Percentiles rank a stretch among this genome's conserved stretches.
Conservation (phyloP, 2,113 vertebrate species). For the Myodes glareolus region DNA sequence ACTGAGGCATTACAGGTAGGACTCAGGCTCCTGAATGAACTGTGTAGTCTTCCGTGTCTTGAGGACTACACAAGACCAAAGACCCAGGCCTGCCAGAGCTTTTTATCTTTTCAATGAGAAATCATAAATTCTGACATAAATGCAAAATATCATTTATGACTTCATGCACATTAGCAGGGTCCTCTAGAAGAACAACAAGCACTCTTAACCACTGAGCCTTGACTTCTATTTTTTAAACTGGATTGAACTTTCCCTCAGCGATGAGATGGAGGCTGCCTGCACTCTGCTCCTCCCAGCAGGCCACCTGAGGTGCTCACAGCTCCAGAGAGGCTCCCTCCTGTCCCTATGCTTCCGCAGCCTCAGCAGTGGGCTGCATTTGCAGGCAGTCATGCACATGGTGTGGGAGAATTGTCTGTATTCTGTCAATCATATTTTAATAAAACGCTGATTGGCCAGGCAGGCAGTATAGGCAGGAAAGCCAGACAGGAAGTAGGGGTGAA, state of each 20-base stretch:
- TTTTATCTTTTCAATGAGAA: neutral
- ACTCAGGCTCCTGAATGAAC: neutral
- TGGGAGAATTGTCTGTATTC: too few relatives aligned
- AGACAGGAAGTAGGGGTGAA: too few relatives aligned
- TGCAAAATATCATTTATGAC: neutral
- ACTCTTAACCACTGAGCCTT: neutral
- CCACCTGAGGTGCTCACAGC: fast-evolving
- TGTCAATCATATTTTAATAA: too few relatives aligned
- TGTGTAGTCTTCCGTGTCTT: neutral
- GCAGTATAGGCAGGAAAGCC: too few relatives aligned
- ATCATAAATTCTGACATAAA: neutral
- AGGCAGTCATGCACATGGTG: neutral
- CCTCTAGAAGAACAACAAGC: neutral
- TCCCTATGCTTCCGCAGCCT: neutral
- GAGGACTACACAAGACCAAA: neutral
- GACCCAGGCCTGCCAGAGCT: neutral
- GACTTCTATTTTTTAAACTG: neutral
- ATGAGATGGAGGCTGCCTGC: neutral
- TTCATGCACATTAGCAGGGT: neutral
- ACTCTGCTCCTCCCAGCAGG: neutral
- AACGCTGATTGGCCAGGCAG: too few relatives aligned
- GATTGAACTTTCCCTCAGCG: neutral
- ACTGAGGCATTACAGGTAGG: neutral
- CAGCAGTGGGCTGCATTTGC: neutral
- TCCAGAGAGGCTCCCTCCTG: neutral